Evolutionary conservation across 2,888 invertebrate species (phyloP).

Genomic region (Cryptophagus acutangulus): DNA sequence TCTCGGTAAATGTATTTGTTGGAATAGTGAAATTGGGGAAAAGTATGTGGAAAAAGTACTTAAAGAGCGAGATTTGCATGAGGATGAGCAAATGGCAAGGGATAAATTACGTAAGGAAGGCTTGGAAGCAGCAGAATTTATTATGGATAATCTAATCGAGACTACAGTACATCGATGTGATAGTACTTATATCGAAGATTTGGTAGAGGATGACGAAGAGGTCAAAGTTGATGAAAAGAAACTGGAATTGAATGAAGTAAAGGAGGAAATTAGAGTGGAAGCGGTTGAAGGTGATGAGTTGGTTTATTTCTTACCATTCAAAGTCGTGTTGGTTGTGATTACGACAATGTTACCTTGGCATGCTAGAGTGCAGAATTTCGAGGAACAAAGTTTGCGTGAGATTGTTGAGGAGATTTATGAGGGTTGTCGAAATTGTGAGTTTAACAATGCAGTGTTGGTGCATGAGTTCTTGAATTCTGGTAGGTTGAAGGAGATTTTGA

Average conservation of each 20-base stretch:
- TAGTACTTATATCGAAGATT: slow-evolving; percentile 34
- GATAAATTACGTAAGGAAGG: slow-evolving; percentile 26
- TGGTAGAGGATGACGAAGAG: slow-evolving; percentile 14
- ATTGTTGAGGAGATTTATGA: slow-evolving; percentile 35
- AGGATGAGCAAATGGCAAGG: slow-evolving; percentile 23
- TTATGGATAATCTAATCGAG: slow-evolving; percentile 32
- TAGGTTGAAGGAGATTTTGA: slow-evolving; percentile 31
- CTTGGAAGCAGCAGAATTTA: slow-evolving; percentile 24
- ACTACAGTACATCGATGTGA: slow-evolving; percentile 33
- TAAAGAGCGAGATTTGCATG: slow-evolving; percentile 22
- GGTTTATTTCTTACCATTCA: slow-evolving; percentile 36
- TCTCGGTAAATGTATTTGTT: slow-evolving; percentile 54
- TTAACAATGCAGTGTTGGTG: slow-evolving; percentile 35
- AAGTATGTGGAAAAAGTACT: slow-evolving; percentile 41
- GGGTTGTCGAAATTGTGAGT: slow-evolving; percentile 29
- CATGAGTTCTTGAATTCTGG: slow-evolving; percentile 38
- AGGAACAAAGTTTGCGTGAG: slow-evolving; percentile 37
- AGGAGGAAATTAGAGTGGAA: slow-evolving; percentile 21
- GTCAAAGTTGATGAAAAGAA: slow-evolving; percentile 7
- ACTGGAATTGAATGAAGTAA: slow-evolving; percentile 6
- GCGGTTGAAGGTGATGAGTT: slow-evolving; percentile 17
- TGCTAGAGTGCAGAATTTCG: slow-evolving; percentile 30
- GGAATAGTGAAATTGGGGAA: slow-evolving; percentile 49
- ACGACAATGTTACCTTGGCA: slow-evolving; percentile 39
- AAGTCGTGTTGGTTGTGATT: slow-evolving; percentile 36